Evolutionary conservation across 2,797 vertebrate species (phyloP).

Genomic region (Lithobates pipiens): DNA sequence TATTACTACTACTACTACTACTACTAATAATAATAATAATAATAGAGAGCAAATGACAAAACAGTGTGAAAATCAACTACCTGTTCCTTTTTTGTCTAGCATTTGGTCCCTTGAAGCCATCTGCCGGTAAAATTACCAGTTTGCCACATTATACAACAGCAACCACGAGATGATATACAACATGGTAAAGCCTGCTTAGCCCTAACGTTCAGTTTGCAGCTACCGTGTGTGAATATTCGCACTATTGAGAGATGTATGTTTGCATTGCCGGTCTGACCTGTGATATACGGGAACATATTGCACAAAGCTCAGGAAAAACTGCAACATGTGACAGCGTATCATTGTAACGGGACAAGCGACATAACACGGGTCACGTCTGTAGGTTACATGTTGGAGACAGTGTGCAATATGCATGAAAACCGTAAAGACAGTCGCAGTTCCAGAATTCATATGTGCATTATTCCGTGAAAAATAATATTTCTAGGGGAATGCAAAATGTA

Average conservation of each 20-base stretch:
- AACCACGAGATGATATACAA: conserved; percentile 69
- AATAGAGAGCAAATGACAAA: neutral
- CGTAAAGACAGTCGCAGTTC: too few relatives aligned
- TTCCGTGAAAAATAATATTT: too few relatives aligned
- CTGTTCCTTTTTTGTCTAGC: conserved; percentile 73
- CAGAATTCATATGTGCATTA: too few relatives aligned
- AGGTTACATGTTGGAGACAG: conserved; percentile 11
- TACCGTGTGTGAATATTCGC: conserved; percentile 14
- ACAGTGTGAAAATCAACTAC: conserved; percentile 71
- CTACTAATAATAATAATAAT: too few relatives aligned
- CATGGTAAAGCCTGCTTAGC: conserved; percentile 61
- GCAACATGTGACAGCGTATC: conserved; percentile 11
- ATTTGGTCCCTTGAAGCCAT: conserved; percentile 76
- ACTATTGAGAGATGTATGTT: conserved; percentile 7
- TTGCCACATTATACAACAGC: conserved; percentile 70
- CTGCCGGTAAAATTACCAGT: conserved; percentile 80
- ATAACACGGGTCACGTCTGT: conserved; percentile 27
- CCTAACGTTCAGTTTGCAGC: neutral
- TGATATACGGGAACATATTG: conserved; percentile 29
- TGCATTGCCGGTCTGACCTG: conserved; percentile 22
- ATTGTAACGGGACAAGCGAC: neutral
- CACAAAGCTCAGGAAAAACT: neutral
- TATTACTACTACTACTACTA: too few relatives aligned
- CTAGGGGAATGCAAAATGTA: too few relatives aligned
- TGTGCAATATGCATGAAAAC: neutral